Evolutionary conservation across 2,797 vertebrate species (phyloP), one percentile per base, ranked within the genome.

Genomic region (Poeciliopsis infans): DNA sequence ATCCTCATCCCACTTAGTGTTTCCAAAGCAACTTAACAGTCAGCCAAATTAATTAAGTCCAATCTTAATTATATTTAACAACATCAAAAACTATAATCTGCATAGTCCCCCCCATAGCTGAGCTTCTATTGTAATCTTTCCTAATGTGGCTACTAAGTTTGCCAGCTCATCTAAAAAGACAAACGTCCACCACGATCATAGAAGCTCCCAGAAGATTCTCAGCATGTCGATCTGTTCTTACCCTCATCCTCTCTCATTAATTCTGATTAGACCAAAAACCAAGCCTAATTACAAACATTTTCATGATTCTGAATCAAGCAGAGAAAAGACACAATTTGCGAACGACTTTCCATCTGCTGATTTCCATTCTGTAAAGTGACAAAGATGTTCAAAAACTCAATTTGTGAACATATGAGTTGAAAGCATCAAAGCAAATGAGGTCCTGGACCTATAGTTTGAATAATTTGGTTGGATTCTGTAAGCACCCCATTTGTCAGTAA

Each of bases 401-500:
- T 78, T 78, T 75, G 28, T 18, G n/a, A 83, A 25, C 0, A 16
- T 15, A 16, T 8, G 13, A 33, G 75, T 18, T 41, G 57, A 75
- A 74, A 31, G 78, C 80, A 33, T 23, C 12, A 20, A 68, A 77
- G 77, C 72, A 51, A 75, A 69, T 2, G 23, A 59, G 59, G 31
- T 72, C 53, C 45, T 5, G 36, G 70, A 68, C 51, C 11, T 68
- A 7, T 31, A 68, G 57, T 25, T 79, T 41, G 31, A 49, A 83
- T 77, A 59, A 75, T 64, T 82, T 74, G 46, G 68, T 45, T 57
- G 68, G 76, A 45, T 25, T 55, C 78, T 85, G 74, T 75, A 74
- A 91, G 88, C 7, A 51, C 73, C 61, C 77, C 81, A 77, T 57
- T 68, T 80, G 69, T 70, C 77, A 28, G 72, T 41, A 4, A 73